Percentiles rank a stretch among this genome's conserved stretches.
These are phyloP conservation scores for Orthonyx spaldingii DNA, from an alignment of 2,113 vertebrate species.

Conservation along the genomic window DNA sequence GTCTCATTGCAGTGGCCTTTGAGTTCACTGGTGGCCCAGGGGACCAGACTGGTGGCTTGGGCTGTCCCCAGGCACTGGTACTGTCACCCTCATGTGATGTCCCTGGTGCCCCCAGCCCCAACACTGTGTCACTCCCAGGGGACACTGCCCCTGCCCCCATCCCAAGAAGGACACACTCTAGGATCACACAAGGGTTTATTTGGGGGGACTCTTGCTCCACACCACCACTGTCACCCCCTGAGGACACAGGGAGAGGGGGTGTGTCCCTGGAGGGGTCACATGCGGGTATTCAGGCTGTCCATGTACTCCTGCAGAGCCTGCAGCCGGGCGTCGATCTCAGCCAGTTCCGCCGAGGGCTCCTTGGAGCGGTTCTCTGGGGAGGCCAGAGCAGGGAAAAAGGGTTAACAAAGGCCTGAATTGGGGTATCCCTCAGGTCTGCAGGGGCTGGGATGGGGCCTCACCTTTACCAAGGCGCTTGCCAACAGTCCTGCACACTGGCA, in stretches of 20 bases:
- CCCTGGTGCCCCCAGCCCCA: not conserved
- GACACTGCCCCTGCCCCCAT: accelerated
- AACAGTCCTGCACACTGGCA: not conserved
- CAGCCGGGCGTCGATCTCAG: constrained; percentile 87
- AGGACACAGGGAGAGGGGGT: not conserved
- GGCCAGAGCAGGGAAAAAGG: not conserved
- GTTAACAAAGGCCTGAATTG: not conserved
- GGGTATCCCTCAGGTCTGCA: no score
- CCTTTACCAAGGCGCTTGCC: not conserved
- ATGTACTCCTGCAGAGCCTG: constrained; percentile 93
- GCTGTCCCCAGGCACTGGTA: not conserved
- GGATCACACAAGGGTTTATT: not conserved
- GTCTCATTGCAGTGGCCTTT: not conserved
- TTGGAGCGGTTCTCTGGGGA: constrained; percentile 75
- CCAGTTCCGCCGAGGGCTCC: constrained; percentile 81
- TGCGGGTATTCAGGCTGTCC: constrained; percentile 81
- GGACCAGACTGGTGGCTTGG: not conserved
- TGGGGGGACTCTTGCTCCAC: not conserved
- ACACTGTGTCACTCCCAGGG: not conserved
- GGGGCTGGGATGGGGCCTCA: not conserved
- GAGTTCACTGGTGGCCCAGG: not conserved
- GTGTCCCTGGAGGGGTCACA: constrained; percentile 36
- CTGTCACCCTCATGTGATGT: not conserved
- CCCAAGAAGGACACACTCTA: not conserved
- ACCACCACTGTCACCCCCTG: not conserved